Conservation (phyloP, 2,113 vertebrate genomes). For the Lycocorax pyrrhopterus region DNA sequence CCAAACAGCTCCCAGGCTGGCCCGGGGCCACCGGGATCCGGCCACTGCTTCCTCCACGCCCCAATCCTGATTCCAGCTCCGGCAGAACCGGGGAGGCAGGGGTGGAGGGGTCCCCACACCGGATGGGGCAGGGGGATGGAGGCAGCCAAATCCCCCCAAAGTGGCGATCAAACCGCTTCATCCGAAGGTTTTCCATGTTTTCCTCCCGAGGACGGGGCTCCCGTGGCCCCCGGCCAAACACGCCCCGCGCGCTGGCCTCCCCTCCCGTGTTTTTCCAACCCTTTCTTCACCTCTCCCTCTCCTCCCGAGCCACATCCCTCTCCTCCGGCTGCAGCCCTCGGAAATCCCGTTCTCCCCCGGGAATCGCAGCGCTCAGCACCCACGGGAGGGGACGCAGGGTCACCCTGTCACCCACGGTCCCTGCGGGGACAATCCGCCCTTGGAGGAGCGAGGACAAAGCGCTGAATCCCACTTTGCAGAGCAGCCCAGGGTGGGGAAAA, state of each 20-base stretch:
- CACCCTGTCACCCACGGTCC: not conserved
- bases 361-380: not conserved
- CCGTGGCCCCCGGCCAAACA: not conserved
- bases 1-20: not conserved
- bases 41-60: not conserved
- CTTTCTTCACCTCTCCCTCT: slow-evolving; percentile 40
- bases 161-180: not conserved
- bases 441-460: not conserved
- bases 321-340: not conserved
- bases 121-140: not conserved
- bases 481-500: not conserved
- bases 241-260: not conserved
- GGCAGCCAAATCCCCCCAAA: not conserved
- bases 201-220: not conserved
- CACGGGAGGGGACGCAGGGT: not conserved
- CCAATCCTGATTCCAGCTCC: not conserved
- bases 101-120: not conserved
- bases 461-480: fast-evolving
- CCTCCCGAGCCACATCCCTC: not conserved
- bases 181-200: not conserved
- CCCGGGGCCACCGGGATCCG: not conserved
- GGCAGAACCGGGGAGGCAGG: not conserved
- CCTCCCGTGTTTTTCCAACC: slow-evolving; percentile 35
- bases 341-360: not conserved
- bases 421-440: not conserved